A percentile compares a stretch with the other conserved stretches of the same genome.
Evolutionary conservation across 2,888 invertebrate species (phyloP).

Genomic region (Notocelia uddmanniana): DNA sequence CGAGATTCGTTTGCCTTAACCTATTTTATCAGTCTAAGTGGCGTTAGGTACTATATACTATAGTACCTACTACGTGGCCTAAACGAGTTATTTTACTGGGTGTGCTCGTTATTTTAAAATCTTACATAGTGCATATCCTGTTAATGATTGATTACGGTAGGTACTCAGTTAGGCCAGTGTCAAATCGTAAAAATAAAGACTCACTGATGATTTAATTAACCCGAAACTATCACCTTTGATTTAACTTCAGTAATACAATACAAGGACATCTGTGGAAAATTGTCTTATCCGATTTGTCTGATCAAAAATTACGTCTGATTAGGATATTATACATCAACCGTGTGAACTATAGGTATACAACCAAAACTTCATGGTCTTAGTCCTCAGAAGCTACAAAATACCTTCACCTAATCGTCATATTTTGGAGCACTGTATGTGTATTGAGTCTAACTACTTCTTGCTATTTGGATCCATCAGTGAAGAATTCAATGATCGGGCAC

Average conservation of each 20-base stretch:
- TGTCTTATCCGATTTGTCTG: too few species aligned
- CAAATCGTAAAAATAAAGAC: neutral
- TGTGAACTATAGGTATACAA: neutral
- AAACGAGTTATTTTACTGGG: constrained; percentile 15
- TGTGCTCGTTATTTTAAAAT: neutral
- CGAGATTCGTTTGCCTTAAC: constrained; percentile 43
- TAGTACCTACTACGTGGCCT: constrained; percentile 3
- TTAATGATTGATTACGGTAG: neutral
- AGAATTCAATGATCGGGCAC: constrained; percentile 6
- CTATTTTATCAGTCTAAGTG: constrained; percentile 44
- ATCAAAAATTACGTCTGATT: too few species aligned
- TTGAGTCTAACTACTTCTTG: too few species aligned
- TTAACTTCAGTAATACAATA: neutral
- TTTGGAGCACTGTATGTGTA: neutral
- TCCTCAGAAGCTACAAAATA: neutral
- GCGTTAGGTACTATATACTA: too few species aligned
- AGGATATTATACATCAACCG: neutral
- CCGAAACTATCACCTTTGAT: neutral
- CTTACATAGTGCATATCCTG: neutral
- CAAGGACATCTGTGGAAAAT: too few species aligned
- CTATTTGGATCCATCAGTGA: neutral
- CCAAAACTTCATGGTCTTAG: neutral
- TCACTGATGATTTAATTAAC: neutral
- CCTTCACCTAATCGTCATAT: neutral
- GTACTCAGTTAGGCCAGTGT: neutral